A percentile compares a stretch with the other conserved stretches of the same genome.
phyloP scores from a whole-genome alignment of 2,113 vertebrate genomes.

The Spilogale gracilis region DNA sequence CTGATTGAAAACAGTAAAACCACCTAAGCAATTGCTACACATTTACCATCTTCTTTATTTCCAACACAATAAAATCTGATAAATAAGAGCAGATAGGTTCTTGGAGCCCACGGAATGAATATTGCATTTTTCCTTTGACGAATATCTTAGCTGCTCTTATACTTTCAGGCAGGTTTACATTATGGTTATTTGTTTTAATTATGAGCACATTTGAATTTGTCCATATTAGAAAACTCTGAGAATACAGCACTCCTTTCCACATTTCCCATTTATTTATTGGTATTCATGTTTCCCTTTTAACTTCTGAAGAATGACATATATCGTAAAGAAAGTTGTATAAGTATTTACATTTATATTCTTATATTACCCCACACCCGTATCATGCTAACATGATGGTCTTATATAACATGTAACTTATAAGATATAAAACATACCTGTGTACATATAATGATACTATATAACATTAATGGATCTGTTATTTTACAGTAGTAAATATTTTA shows the following conservation, averaged over 20 bases:
- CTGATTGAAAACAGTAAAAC: background rate
- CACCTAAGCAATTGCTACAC: background rate
- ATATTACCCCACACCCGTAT: accelerated
- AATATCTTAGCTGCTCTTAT: background rate
- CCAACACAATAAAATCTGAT: background rate
- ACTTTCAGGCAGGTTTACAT: slow-evolving; percentile 28
- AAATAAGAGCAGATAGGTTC: slow-evolving; percentile 3
- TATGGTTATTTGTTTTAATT: slow-evolving; percentile 64
- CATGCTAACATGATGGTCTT: background rate
- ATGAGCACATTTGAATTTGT: background rate
- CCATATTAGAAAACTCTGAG: slow-evolving; percentile 3
- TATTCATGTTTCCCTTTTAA: background rate
- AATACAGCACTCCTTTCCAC: background rate
- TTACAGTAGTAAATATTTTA: background rate
- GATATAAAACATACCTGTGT: background rate
- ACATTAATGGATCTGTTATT: background rate
- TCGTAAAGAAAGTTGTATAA: background rate
- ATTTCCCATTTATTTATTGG: background rate
- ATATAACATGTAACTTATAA: background rate
- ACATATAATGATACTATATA: background rate
- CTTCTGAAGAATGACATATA: background rate
- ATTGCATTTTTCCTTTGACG: slow-evolving; percentile 23
- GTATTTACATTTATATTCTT: background rate
- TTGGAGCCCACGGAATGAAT: background rate
- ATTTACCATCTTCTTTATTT: background rate